Base-by-base conservation (phyloP, 92 coral and sea anemone species). In the Epizoanthus fatuus region DNA sequence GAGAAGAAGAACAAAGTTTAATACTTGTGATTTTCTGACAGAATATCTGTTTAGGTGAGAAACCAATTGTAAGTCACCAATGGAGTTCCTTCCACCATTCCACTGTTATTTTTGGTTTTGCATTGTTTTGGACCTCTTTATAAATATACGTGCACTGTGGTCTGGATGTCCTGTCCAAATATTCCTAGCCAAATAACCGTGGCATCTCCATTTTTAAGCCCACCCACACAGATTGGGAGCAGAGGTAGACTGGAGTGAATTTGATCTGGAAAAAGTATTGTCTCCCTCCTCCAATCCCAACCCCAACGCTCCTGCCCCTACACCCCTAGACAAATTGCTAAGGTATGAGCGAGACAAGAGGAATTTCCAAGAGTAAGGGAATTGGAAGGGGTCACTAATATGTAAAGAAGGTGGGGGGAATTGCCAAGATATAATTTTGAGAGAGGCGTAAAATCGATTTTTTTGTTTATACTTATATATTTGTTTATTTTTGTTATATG, bases 1-100 rank as follows among this genome's bases (percentile, higher is more conserved):
- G 99, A 95, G 98, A 87, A 91, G 98, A 88, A 88, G 99, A 85
- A 95, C 99, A 85, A 96, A 96, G 86, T 96, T 96, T 72, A 96
- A 96, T 93, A 98, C 99, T 7, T 96, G 99, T 91, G 99, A 96
- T 76, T 96, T 93, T 72, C 89, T 96, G 19, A 96, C 99, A 60
- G 95, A 88, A 42, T 93, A 80, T 83, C 84, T 96, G 63, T 96
- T 86, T 93, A 95, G 92, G 99, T 96, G 75, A 47, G 90, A 38
- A 63, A n/a, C 35, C 55, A 20, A 11, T 5, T 10, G 2, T 10
- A 2, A 49, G 14, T 16, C 19, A 76, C 15, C 51, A 42, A 76
- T 53, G 10, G 0, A 10, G 40, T 11, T 16, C 15, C 52, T 47
- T 25, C 19, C 19, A n/a, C 9, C 35, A 63, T 63, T 79, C 1